Evolutionary conservation across 2,888 invertebrate species (phyloP), one percentile per base, ranked within the genome.

Genomic region (Oasisia sp.): DNA sequence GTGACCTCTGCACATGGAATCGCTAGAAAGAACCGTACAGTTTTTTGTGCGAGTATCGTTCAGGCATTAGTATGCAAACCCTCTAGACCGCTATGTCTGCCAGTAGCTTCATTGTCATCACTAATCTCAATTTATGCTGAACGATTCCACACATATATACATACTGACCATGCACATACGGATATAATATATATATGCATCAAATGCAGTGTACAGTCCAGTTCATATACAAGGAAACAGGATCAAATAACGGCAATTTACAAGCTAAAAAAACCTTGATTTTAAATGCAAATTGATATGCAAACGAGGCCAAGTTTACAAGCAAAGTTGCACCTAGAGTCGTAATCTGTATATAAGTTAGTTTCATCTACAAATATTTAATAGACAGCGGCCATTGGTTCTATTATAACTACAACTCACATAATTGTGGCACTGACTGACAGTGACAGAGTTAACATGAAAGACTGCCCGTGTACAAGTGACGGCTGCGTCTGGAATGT

Each of bases 271-370:
- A 74, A 74, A 74, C 74, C 74, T 74, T 74, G 74, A 74, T 74
- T 74, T 74, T 74, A 74, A 74, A 74, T 74, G 74, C 74, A 74
- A 74, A 74, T 74, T 74, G 74, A 74, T 74, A 74, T 74, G 74
- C 74, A 74, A 74, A 74, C 74, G n/a, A 74, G n/a, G 74, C n/a
- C n/a, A 50, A 50, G 50, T 74, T 27, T 19, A 74, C 74, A 74
- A 74, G 74, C 74, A 74, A 74, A 74, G 74, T 74, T 27, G 74
- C n/a, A 74, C 74, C 74, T 74, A 74, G 74, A 74, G n/a, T 74
- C n/a, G 74, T 74, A 74, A 74, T 74, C 74, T 27, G n/a, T 74
- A 74, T 74, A 56, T 56, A 74, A 27, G 74, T 74, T 74, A 74
- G 74, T 74, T n/a, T 74, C 74, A 74, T 74, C 74, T 74, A 74